Conservation (phyloP, 2,888 invertebrate genomes). For the Zhuqinia jingwanae region DNA sequence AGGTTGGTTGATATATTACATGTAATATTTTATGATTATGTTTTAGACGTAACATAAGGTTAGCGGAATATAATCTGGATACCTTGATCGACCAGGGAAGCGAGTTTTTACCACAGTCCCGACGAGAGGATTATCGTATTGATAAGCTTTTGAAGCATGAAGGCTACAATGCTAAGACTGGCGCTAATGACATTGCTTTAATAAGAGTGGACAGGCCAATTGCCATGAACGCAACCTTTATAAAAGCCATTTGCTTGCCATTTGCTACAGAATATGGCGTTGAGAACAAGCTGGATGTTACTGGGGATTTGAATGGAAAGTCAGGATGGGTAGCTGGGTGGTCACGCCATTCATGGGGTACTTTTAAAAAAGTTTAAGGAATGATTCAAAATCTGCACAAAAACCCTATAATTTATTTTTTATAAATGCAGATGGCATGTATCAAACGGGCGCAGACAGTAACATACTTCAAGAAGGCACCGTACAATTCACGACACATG, state of each 20-base stretch:
- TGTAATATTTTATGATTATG: background rate
- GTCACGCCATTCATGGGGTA: conserved; percentile 64
- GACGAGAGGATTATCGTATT: conserved; percentile 59
- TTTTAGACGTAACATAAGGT: conserved; percentile 55
- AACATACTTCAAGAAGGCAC: conserved; percentile 49
- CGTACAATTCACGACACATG: conserved; percentile 62
- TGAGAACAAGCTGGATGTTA: conserved; percentile 33
- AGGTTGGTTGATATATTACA: too few relatives aligned
- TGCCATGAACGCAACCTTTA: conserved; percentile 51
- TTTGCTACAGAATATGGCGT: conserved; percentile 43
- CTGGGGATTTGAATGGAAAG: conserved; percentile 54
- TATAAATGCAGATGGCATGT: conserved; percentile 20
- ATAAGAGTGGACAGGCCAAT: conserved; percentile 61
- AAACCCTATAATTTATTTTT: background rate
- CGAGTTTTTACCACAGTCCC: conserved; percentile 51
- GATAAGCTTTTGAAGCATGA: conserved; percentile 70
- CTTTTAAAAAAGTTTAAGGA: background rate
- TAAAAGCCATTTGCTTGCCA: conserved; percentile 46
- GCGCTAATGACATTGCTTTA: conserved; percentile 74
- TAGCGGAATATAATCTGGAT: conserved; percentile 73
- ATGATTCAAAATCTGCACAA: background rate
- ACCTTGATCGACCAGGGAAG: conserved; percentile 72
- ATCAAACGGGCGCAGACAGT: conserved; percentile 14
- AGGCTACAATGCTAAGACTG: conserved; percentile 57
- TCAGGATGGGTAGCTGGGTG: conserved; percentile 70